A percentile compares a stretch with the other conserved stretches of the same genome.
Conservation (phyloP, 2,797 vertebrate species). For the Gephyroberyx darwinii region DNA sequence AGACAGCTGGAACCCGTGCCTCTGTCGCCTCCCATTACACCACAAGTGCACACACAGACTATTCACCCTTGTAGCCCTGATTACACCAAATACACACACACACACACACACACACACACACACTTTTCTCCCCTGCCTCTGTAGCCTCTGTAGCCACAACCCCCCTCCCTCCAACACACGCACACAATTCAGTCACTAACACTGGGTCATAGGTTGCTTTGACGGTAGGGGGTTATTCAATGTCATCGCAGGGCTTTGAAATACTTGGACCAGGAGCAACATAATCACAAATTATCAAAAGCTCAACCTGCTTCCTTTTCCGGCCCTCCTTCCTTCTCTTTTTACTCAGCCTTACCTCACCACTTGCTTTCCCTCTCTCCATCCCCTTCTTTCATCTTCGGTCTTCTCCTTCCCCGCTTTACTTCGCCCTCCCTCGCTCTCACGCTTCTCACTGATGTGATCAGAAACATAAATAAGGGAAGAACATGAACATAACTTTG, state of each 20-base stretch:
- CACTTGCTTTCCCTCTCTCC: conserved; percentile 37
- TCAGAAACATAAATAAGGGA: conserved; percentile 33
- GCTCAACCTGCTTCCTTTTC: conserved; percentile 71
- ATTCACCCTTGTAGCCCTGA: conserved; percentile 21
- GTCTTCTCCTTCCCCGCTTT: conserved; percentile 50
- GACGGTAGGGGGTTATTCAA: conserved; percentile 71
- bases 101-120: not conserved
- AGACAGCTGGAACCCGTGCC: conserved; percentile 27
- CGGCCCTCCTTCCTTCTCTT: conserved; percentile 61
- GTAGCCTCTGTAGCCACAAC: not conserved
- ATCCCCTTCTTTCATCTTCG: conserved; percentile 63
- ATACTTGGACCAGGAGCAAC: conserved; percentile 71
- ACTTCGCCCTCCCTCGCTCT: conserved; percentile 30
- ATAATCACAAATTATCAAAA: conserved; percentile 68
- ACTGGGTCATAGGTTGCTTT: conserved; percentile 66
- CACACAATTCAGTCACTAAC: conserved; percentile 43
- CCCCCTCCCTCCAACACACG: conserved; percentile 11
- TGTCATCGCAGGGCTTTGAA: conserved; percentile 74
- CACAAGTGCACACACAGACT: conserved; percentile 35
- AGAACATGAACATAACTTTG: conserved; percentile 11
- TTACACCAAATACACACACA: not conserved
- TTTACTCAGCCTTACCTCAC: conserved; percentile 47
- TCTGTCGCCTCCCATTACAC: conserved; percentile 31
- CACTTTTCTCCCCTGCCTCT: not conserved
- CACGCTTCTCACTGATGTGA: conserved; percentile 45